Evolutionary conservation across 1,140 invertebrate species (phyloP).

Genomic region (Phocides pigmalion): DNA sequence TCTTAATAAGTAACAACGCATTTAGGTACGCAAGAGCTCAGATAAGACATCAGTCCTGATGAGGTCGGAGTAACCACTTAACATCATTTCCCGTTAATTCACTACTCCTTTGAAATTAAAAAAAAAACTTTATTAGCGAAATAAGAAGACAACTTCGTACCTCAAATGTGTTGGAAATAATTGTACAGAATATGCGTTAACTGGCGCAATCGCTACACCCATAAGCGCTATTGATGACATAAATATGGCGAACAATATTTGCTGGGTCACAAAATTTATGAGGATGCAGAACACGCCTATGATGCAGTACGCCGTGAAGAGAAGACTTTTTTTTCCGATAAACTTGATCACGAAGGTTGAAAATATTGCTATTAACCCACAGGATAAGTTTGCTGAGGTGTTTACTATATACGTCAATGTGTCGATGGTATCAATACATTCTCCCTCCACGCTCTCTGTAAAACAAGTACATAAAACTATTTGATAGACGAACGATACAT

Average conservation of each 20-base stretch:
- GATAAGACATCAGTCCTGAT: no score
- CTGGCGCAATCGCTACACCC: conserved; percentile 62
- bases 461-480: conserved; percentile 31
- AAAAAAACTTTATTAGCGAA: no score
- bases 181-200: conserved; percentile 70
- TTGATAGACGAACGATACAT: no score
- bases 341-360: conserved; percentile 61
- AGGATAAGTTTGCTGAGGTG: conserved; percentile 52
- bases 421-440: conserved; percentile 64
- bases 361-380: conserved; percentile 55
- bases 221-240: conserved; percentile 59
- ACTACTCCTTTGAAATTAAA: no score
- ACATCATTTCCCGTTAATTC: no score
- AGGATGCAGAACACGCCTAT: conserved; percentile 61
- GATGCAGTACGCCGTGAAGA: conserved; percentile 50
- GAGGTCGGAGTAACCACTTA: no score
- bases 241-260: conserved; percentile 66
- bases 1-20: no score
- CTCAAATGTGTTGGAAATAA: conserved; percentile 75
- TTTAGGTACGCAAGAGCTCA: no score
- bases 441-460: conserved; percentile 53
- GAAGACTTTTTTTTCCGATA: conserved; percentile 66
- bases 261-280: conserved; percentile 62
- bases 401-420: conserved; percentile 62
- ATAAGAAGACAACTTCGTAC: no score